Conservation (phyloP, 2,888 invertebrate genomes). For the Shargacucullia verbasci region DNA sequence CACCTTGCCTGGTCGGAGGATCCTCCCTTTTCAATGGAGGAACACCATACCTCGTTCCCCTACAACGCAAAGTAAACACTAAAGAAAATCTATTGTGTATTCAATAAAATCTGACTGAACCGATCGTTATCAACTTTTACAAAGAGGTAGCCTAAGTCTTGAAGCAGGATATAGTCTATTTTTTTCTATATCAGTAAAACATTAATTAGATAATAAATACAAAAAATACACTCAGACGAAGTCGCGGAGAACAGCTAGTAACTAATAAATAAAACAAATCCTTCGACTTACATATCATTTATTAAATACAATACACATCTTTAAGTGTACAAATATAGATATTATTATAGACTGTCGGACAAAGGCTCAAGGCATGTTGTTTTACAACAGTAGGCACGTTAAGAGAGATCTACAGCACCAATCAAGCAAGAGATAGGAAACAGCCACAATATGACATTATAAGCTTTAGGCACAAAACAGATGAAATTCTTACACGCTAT, state of each 20-base stretch:
- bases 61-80: too few species aligned
- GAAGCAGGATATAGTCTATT: too few species aligned
- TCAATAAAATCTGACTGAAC: too few species aligned
- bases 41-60: too few species aligned
- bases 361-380: conserved; percentile 31
- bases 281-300: conserved; percentile 42
- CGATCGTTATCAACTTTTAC: background rate
- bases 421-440: conserved; percentile 6
- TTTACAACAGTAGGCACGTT: conserved; percentile 41
- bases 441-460: too few species aligned
- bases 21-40: too few species aligned
- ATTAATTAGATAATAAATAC: too few species aligned
- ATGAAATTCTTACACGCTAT: background rate
- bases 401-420: conserved; percentile 36
- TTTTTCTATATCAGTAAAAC: too few species aligned
- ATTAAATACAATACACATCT: conserved; percentile 44
- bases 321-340: conserved; percentile 44
- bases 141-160: too few species aligned
- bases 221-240: background rate
- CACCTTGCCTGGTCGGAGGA: too few species aligned
- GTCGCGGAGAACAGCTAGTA: too few species aligned
- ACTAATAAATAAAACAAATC: conserved; percentile 30
- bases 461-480: conserved; percentile 4
- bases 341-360: conserved; percentile 11
- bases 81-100: too few species aligned